Conservation (phyloP, 1,140 invertebrate genomes). For the Plectrocnemia conspersa region DNA sequence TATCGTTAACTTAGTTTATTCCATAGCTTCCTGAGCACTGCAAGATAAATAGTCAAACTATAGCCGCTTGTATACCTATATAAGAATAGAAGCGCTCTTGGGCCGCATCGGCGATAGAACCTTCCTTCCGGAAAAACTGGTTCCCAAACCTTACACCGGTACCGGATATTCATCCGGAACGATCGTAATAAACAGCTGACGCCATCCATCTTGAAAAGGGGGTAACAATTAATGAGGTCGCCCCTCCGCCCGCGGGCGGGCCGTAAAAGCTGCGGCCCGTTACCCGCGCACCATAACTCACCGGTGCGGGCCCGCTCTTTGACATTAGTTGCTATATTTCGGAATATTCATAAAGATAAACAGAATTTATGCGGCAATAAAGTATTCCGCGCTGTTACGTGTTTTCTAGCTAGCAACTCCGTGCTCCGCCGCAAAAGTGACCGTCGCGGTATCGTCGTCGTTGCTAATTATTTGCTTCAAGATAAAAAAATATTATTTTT, state of each 20-base stretch:
- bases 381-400: conserved; percentile 25
- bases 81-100: too few species aligned
- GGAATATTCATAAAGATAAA: conserved; percentile 36
- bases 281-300: conserved; percentile 32
- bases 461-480: neutral
- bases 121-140: too few species aligned
- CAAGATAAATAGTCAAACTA: too few species aligned
- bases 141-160: too few species aligned
- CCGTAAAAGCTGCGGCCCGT: conserved; percentile 15
- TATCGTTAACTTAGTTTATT: too few species aligned
- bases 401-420: conserved; percentile 9
- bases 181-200: conserved; percentile 9
- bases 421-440: conserved; percentile 20
- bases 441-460: conserved; percentile 1
- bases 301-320: conserved; percentile 25
- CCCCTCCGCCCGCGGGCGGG: conserved; percentile 10
- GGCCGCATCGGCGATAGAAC: too few species aligned
- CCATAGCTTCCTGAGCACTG: too few species aligned
- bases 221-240: conserved; percentile 7
- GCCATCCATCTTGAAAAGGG: conserved; percentile 1
- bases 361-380: conserved; percentile 34
- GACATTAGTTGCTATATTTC: conserved; percentile 35
- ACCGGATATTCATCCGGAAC: too few species aligned
- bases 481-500: neutral
- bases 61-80: too few species aligned